phyloP scores from a whole-genome alignment of 2,113 vertebrate genomes.

The Poeciliopsis occidentalis region DNA sequence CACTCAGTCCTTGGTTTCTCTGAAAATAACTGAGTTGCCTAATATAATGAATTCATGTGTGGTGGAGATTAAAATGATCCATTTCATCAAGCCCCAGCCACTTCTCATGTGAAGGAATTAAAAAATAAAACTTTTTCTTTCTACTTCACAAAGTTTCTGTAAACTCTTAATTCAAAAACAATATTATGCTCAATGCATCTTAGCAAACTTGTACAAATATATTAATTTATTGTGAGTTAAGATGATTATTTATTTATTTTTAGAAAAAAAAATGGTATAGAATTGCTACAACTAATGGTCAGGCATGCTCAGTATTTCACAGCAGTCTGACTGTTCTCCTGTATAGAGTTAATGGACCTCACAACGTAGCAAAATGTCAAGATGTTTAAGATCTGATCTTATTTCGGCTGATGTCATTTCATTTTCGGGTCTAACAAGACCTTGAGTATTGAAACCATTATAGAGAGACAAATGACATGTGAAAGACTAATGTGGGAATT shows the following conservation, averaged over 20 bases:
- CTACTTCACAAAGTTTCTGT: slow-evolving; percentile 23
- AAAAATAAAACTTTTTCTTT: slow-evolving; percentile 20
- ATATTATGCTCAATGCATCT: too few species aligned
- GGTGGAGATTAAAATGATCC: slow-evolving; percentile 71
- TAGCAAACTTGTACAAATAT: background rate
- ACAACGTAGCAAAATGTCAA: too few species aligned
- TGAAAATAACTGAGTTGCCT: slow-evolving; percentile 57
- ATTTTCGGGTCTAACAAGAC: background rate
- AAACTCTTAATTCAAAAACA: slow-evolving; percentile 41
- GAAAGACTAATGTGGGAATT: background rate
- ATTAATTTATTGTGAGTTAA: background rate
- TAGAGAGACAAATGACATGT: background rate
- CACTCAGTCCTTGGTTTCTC: slow-evolving; percentile 53
- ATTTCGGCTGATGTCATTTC: background rate
- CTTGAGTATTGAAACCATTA: background rate
- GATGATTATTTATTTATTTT: background rate
- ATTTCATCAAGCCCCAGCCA: slow-evolving; percentile 67
- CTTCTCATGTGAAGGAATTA: slow-evolving; percentile 44
- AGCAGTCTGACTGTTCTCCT: background rate
- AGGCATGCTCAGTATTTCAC: background rate
- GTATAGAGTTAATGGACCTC: background rate
- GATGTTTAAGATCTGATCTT: background rate
- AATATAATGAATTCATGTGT: slow-evolving; percentile 66
- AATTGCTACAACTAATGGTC: background rate
- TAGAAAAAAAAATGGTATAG: background rate